Evolutionary conservation across 2,797 vertebrate species (phyloP).

Genomic region (Alca torda): DNA sequence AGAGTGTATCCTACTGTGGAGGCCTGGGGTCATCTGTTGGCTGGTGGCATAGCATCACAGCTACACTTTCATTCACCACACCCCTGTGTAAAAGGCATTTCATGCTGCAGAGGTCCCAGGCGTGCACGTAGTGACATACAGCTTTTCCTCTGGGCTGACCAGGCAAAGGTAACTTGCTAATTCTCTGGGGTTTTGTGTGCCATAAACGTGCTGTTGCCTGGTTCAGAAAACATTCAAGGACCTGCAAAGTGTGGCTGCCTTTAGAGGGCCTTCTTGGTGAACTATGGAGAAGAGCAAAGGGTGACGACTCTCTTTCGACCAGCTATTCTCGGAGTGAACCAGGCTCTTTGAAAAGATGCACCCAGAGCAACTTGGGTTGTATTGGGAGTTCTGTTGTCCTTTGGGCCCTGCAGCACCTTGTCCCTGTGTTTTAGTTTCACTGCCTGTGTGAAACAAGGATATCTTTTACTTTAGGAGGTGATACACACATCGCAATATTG

Average conservation of each 20-base stretch:
- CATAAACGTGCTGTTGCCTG: not conserved
- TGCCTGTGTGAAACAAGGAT: not conserved
- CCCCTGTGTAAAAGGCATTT: not conserved
- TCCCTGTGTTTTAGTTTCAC: not conserved
- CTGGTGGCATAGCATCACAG: not conserved
- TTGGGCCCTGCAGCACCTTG: not conserved
- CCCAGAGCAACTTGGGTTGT: not conserved
- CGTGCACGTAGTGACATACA: rapidly evolving
- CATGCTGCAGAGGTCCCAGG: not conserved
- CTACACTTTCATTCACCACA: not conserved
- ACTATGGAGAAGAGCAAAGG: not conserved
- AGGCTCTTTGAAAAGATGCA: not conserved
- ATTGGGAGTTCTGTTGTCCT: not conserved
- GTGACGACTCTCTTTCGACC: not conserved
- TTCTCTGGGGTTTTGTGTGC: not conserved
- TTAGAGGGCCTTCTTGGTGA: not conserved
- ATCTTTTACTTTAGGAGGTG: not conserved
- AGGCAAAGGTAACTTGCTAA: not conserved
- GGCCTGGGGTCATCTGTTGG: not conserved
- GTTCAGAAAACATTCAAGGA: not conserved
- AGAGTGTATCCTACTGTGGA: not conserved
- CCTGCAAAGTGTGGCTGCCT: not conserved
- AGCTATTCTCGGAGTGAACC: not conserved
- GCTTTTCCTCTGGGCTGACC: not conserved
- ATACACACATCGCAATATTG: not conserved